Conservation (phyloP, 2,888 invertebrate species). For the Oscheius sp. region DNA sequence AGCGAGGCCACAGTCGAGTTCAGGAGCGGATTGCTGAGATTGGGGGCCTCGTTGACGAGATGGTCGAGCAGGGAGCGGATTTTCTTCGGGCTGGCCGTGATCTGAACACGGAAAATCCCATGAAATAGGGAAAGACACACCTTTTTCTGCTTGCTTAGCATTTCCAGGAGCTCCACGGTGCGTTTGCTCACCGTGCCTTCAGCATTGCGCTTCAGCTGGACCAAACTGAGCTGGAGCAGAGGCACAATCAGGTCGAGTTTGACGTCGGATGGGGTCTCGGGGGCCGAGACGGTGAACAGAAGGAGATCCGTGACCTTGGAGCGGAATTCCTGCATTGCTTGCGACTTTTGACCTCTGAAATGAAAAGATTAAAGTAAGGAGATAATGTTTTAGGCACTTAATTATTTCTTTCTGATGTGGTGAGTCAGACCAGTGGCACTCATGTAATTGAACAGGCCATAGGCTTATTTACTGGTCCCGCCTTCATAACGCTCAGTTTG, state of each 20-base stretch:
- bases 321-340: conserved; percentile 36
- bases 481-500: too few relatives aligned
- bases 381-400: background rate
- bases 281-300: conserved; percentile 53
- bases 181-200: conserved; percentile 38
- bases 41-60: conserved; percentile 18
- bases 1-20: conserved; percentile 19
- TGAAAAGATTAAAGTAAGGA: background rate
- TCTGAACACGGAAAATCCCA: conserved; percentile 6
- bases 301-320: conserved; percentile 55
- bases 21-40: conserved; percentile 31
- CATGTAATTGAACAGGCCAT: too few relatives aligned
- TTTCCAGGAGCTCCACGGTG: conserved; percentile 40
- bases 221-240: conserved; percentile 46
- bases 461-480: too few relatives aligned
- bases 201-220: conserved; percentile 44
- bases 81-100: conserved; percentile 21
- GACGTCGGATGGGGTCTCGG: conserved; percentile 44
- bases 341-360: conserved; percentile 22
- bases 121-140: background rate
- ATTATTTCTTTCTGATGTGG: too few relatives aligned
- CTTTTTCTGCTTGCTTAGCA: conserved; percentile 45
- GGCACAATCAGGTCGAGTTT: conserved; percentile 57
- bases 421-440: too few relatives aligned
- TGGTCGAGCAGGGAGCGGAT: background rate